phyloP scores from a whole-genome alignment of 2,113 vertebrate species.

The Microcebus jonahi region DNA sequence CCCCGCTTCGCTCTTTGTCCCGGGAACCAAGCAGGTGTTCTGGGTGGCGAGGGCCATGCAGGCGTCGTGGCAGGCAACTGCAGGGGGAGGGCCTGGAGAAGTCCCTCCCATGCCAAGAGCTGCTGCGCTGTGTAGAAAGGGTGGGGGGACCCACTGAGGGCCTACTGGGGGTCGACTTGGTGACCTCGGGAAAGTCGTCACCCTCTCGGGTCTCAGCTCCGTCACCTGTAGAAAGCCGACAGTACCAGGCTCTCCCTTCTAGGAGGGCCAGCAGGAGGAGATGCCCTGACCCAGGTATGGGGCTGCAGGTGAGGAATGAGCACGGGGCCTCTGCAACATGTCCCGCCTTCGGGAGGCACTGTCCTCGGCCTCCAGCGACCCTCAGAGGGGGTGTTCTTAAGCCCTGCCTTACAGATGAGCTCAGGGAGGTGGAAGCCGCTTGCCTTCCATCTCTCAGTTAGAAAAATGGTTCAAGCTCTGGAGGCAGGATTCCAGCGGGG shows the following conservation, averaged over 20 bases:
- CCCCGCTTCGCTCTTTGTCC: constrained; percentile 34
- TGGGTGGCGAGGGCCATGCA: not conserved
- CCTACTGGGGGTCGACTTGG: too few relatives aligned
- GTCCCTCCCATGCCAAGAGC: not conserved
- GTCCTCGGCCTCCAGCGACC: not conserved
- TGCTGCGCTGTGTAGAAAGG: not conserved
- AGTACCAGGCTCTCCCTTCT: not conserved
- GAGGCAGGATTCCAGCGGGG: not conserved
- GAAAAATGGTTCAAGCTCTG: not conserved
- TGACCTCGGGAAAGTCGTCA: not conserved
- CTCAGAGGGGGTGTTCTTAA: not conserved
- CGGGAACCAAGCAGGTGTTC: not conserved
- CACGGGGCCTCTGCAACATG: accelerated
- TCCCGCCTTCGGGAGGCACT: accelerated
- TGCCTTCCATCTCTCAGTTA: not conserved
- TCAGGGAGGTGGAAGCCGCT: not conserved
- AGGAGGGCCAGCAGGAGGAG: not conserved
- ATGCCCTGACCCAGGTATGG: accelerated
- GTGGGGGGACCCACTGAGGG: too few relatives aligned
- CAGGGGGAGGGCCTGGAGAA: accelerated
- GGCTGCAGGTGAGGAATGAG: not conserved
- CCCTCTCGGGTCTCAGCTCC: not conserved
- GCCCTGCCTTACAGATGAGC: not conserved
- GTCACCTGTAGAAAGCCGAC: not conserved
- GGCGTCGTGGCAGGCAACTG: not conserved